These are phyloP conservation scores for Rhorus exstirpatorius DNA, from an alignment of 2,888 invertebrate genomes.

Conservation along the genomic window DNA sequence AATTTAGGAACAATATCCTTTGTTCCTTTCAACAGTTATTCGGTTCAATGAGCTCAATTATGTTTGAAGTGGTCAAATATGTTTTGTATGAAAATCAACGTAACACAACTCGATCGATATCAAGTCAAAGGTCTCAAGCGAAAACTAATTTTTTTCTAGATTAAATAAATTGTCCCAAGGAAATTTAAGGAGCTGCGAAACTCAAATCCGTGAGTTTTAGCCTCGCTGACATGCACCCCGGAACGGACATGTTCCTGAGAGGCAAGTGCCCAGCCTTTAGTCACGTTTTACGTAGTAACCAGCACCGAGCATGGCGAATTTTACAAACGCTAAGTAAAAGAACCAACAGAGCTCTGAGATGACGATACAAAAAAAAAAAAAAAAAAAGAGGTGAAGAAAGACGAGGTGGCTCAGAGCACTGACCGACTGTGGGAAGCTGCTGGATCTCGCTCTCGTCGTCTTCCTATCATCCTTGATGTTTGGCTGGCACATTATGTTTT, in stretches of 20 bases:
- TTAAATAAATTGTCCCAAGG: too few species aligned
- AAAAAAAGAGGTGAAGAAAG: conserved; percentile 15
- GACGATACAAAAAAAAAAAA: conserved; percentile 6
- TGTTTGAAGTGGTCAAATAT: too few species aligned
- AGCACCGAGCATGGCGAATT: conserved; percentile 78
- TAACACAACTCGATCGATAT: too few species aligned
- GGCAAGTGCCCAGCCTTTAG: conserved; percentile 44
- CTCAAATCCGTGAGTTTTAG: not conserved
- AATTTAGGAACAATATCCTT: too few species aligned
- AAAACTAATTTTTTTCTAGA: too few species aligned
- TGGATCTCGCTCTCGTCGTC: conserved; percentile 1
- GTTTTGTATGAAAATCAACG: too few species aligned
- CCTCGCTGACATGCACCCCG: conserved; percentile 11
- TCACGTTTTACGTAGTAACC: conserved; percentile 75
- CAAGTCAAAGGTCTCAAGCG: too few species aligned
- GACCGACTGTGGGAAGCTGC: conserved; percentile 33
- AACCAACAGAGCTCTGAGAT: conserved; percentile 2
- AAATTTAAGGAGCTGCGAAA: too few species aligned
- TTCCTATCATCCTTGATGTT: conserved; percentile 46
- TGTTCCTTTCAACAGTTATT: too few species aligned
- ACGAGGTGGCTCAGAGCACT: conserved; percentile 12
- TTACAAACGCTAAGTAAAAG: conserved; percentile 65
- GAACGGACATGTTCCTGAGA: conserved; percentile 69
- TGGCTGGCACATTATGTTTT: conserved; percentile 35
- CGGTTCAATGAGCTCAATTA: too few species aligned